Conservation (phyloP, 2,888 invertebrate species). For the Lasioglossum vierecki region DNA sequence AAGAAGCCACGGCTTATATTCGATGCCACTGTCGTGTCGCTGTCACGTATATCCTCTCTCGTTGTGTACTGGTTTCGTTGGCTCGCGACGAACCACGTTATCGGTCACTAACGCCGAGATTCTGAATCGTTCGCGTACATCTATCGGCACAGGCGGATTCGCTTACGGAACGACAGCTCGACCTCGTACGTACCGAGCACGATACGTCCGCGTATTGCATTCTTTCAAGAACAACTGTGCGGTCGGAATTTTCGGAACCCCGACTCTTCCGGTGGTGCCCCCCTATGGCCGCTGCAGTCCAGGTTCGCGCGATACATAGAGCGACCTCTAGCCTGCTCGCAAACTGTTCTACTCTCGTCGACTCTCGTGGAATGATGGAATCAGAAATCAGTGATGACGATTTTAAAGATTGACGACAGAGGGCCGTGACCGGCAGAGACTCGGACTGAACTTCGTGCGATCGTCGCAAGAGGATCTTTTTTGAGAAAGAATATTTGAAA, state of each 20-base stretch:
- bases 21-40: conserved; percentile 40
- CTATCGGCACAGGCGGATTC: conserved; percentile 53
- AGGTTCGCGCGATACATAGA: conserved; percentile 8
- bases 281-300: conserved; percentile 32
- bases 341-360: background rate
- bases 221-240: conserved; percentile 63
- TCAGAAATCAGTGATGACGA: too few species aligned
- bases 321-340: background rate
- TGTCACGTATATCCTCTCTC: conserved; percentile 39
- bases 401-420: background rate
- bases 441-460: background rate
- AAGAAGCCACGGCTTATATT: conserved; percentile 24
- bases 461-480: too few species aligned
- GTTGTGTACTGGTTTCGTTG: background rate
- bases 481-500: too few species aligned
- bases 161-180: conserved; percentile 47
- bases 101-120: conserved; percentile 21
- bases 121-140: conserved; percentile 23
- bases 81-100: conserved; percentile 4
- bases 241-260: conserved; percentile 36
- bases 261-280: conserved; percentile 46
- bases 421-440: background rate
- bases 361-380: background rate
- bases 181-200: conserved; percentile 30
- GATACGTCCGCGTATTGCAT: conserved; percentile 60